Percentiles rank a stretch among this genome's conserved stretches.
Conservation (phyloP, 2,888 invertebrate species). For the Tholera decimalis region DNA sequence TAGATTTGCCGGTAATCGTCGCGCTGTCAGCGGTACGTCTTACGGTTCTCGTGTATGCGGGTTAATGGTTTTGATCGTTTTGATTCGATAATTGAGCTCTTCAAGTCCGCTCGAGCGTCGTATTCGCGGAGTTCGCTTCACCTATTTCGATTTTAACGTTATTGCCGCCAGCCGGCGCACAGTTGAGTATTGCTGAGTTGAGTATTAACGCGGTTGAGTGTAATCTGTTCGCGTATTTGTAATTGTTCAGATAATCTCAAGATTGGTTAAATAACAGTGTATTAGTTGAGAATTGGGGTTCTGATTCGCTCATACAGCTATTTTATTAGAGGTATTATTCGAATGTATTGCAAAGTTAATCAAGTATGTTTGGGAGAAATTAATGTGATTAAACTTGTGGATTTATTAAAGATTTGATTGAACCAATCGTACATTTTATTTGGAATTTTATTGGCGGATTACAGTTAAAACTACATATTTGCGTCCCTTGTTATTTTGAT, state of each 20-base stretch:
- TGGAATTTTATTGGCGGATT: slow-evolving; percentile 13
- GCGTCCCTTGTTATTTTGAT: slow-evolving; percentile 7
- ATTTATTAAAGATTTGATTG: slow-evolving; percentile 19
- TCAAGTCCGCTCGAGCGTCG: slow-evolving; percentile 46
- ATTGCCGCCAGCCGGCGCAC: slow-evolving; percentile 34
- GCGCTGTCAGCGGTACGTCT: slow-evolving; percentile 50
- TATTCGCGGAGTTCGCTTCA: slow-evolving; percentile 44
- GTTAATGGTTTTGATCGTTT: slow-evolving; percentile 59
- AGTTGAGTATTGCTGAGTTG: slow-evolving; percentile 18
- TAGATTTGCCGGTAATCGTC: slow-evolving; percentile 56
- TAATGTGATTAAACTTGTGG: slow-evolving; percentile 18
- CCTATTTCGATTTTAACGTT: slow-evolving; percentile 53
- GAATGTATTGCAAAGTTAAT: slow-evolving; percentile 25
- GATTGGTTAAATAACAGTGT: slow-evolving; percentile 19
- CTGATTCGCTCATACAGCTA: slow-evolving; percentile 18
- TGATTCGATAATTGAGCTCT: slow-evolving; percentile 67
- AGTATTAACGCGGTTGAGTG: slow-evolving; percentile 18
- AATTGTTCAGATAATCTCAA: slow-evolving; percentile 38
- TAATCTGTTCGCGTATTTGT: slow-evolving; percentile 41
- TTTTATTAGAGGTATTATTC: slow-evolving; percentile 16
- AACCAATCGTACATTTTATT: slow-evolving; percentile 26
- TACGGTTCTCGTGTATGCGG: slow-evolving; percentile 43
- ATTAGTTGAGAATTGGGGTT: slow-evolving; percentile 17
- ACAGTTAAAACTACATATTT: slow-evolving; percentile 1
- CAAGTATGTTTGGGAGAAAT: slow-evolving; percentile 12